Evolutionary conservation across 2,888 invertebrate genomes (phyloP).

Genomic region (Epinotia demarniana): DNA sequence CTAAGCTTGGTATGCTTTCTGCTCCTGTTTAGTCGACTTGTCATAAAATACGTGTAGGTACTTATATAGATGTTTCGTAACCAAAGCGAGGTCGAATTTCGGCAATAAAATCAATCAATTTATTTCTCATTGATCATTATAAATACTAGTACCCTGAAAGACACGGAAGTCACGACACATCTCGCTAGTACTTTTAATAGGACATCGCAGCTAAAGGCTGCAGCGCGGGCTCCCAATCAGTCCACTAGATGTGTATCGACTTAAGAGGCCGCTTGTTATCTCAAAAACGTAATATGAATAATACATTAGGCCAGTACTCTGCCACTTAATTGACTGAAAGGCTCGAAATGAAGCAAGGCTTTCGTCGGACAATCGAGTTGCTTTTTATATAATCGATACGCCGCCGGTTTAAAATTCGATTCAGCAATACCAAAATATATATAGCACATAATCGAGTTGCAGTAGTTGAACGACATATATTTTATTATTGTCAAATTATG

Average conservation of each 20-base stretch:
- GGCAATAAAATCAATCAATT: not conserved
- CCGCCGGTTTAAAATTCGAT: conserved; percentile 59
- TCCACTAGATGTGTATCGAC: conserved; percentile 82
- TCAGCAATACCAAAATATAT: conserved; percentile 11
- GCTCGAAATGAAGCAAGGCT: conserved; percentile 77
- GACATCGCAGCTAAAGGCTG: conserved; percentile 58
- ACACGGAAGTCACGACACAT: conserved; percentile 42
- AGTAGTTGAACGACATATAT: not conserved
- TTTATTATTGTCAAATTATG: conserved; percentile 10
- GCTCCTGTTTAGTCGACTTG: not conserved
- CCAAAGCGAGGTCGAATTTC: not conserved
- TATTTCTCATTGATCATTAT: not conserved
- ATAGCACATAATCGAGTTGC: not conserved
- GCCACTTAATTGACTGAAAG: conserved; percentile 83
- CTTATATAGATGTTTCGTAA: not conserved
- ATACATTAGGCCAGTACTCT: conserved; percentile 79
- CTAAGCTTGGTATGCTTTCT: not conserved
- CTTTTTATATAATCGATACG: conserved; percentile 63
- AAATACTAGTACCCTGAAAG: conserved; percentile 13
- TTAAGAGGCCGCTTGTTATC: conserved; percentile 82
- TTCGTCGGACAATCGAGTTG: conserved; percentile 52
- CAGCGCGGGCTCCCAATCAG: conserved; percentile 71
- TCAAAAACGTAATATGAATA: conserved; percentile 84
- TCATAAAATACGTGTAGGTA: not conserved
- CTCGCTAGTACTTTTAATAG: conserved; percentile 67